Base-by-base conservation (phyloP, 1,140 invertebrate species). In the Drosophila subobscura region DNA sequence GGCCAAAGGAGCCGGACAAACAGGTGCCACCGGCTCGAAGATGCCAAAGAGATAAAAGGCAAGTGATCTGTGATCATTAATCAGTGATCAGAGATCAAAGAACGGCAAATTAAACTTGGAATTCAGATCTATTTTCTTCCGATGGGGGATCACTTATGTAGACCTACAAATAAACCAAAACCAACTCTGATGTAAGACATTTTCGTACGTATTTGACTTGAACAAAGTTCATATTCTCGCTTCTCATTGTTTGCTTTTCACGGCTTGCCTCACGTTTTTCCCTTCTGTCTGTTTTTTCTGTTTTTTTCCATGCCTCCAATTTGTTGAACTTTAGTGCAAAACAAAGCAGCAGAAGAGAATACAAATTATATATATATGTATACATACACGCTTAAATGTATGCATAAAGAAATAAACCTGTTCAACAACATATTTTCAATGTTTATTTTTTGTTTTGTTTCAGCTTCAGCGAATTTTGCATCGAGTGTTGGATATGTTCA, bases 301-400 rank as follows among this genome's bases (percentile, higher is more conserved):
- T 37, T 12, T 37, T 37, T 37, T 37, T 37, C 33, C 33, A 4
- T 12, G 33, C 33, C 67, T 79, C 42, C 49, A 70, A 71, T 77
- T 85, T 78, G 52, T 66, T 85, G 77, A 85, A 88, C 81, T 85
- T 85, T 78, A 77, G 54, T 47, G 70, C 63, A 52, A 77, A 74
- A 74, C 33, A 65, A 65, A 55, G 50, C 27, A 52, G 20, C 41
- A 25, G 33, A 66, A 54, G 44, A 44, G 23, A 45, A 67, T n/a
- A 5, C 25, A 59, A 41, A 66, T 55, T 29, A 65, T 65, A 22
- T 37, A 50, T 12, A 55, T 37, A 37, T 37, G 29, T 25, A 4
- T 12, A 10, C 12, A 37, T 40, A 55, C 37, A 54, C n/a, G n/a
- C 73, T 65, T 57, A 46, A 63, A 2, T n/a, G n/a, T n/a, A n/a